These are phyloP conservation scores for Drosophila varians DNA, from an alignment of 1,140 invertebrate genomes.

Conservation along the genomic window DNA sequence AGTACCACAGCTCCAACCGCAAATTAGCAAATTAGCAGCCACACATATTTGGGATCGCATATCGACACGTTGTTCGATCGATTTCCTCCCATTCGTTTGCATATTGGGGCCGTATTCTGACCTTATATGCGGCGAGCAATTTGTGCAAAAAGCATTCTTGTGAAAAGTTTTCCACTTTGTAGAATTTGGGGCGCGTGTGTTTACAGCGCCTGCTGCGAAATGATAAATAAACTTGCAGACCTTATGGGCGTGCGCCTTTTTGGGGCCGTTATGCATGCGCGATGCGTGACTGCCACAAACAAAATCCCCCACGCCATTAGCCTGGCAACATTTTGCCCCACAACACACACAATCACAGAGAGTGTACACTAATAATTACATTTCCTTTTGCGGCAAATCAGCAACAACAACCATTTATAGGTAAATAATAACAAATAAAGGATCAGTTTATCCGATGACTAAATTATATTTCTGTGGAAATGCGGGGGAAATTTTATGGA, in stretches of 20 bases:
- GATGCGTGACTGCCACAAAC: constrained; percentile 56
- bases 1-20: constrained; percentile 13
- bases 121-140: constrained; percentile 44
- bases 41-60: constrained; percentile 22
- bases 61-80: constrained; percentile 13
- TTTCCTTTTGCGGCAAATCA: neutral
- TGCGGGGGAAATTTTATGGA: neutral
- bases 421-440: neutral
- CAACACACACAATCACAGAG: neutral
- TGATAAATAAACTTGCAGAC: constrained; percentile 67
- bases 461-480: constrained; percentile 3
- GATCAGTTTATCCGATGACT: neutral
- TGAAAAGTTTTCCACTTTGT: constrained; percentile 42
- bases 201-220: constrained; percentile 50
- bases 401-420: neutral
- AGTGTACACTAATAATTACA: neutral
- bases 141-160: constrained; percentile 7
- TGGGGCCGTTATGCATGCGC: constrained; percentile 41
- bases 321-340: constrained; percentile 2
- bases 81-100: constrained; percentile 22
- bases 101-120: constrained; percentile 19
- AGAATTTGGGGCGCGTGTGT: constrained; percentile 54
- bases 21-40: constrained; percentile 57
- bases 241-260: constrained; percentile 56
- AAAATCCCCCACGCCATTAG: constrained; percentile 33